Percentiles rank a stretch among this genome's conserved stretches.
Evolutionary conservation across 2,888 invertebrate species (phyloP).

Genomic region (Lepidonotus clava): DNA sequence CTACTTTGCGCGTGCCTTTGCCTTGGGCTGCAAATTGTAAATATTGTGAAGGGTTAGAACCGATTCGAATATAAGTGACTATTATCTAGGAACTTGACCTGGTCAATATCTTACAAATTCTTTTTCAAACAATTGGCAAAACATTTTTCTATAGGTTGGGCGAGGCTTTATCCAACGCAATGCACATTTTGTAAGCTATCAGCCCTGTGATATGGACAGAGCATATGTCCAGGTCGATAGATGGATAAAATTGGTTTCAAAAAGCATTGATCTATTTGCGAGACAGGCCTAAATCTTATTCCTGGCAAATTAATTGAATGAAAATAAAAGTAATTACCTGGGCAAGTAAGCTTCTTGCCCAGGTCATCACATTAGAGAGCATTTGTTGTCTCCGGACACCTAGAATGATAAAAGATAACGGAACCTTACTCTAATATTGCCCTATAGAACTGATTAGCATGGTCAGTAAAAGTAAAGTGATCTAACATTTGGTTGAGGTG

Average conservation of each 20-base stretch:
- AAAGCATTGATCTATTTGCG: no score
- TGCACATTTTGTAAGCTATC: no score
- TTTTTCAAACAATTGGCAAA: background rate
- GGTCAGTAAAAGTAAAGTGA: background rate
- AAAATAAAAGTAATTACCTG: conserved; percentile 17
- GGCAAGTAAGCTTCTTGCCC: conserved; percentile 26
- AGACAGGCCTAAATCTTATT: no score
- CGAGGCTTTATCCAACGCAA: background rate
- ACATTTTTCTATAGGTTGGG: background rate
- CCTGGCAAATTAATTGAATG: background rate
- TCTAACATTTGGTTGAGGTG: no score
- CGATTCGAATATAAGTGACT: background rate
- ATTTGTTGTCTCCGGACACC: background rate
- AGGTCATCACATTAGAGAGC: conserved; percentile 46
- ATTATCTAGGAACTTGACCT: background rate
- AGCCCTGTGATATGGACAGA: no score
- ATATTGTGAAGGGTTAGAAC: background rate
- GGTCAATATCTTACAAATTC: background rate
- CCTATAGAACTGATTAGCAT: no score
- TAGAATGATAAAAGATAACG: background rate
- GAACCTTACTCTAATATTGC: no score
- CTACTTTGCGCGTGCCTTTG: background rate
- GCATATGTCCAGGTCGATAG: no score
- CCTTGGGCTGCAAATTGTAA: background rate
- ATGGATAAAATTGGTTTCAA: no score